Percentiles rank a stretch among this genome's conserved stretches.
Evolutionary conservation across 2,888 invertebrate genomes (phyloP).

Genomic region (Caradrina clavipalpis): DNA sequence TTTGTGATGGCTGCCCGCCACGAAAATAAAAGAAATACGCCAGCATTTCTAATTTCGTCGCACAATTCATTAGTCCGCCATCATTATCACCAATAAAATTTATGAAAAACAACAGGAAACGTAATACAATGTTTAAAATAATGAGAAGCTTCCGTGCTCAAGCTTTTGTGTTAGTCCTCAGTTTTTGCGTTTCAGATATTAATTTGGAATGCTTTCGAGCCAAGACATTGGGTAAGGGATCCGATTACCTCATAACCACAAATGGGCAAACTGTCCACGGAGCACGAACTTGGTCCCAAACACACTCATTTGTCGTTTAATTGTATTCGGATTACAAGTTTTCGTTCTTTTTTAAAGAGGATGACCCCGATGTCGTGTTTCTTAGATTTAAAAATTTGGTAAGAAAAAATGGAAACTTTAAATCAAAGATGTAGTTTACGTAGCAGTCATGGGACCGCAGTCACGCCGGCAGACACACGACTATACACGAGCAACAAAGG

Average conservation of each 20-base stretch:
- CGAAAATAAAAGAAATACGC: constrained; percentile 30
- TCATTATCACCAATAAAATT: constrained; percentile 49
- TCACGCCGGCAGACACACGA: constrained; percentile 47
- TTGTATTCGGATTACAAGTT: constrained; percentile 31
- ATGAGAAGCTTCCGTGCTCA: constrained; percentile 36
- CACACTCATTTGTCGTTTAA: constrained; percentile 26
- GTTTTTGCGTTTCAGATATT: constrained; percentile 31
- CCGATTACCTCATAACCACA: constrained; percentile 56
- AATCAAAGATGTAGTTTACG: constrained; percentile 46
- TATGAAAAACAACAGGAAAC: constrained; percentile 44
- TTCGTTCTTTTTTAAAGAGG: constrained; percentile 29
- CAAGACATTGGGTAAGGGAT: constrained; percentile 35
- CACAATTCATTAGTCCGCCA: constrained; percentile 37
- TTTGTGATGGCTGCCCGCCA: constrained; percentile 1
- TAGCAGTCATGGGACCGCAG: constrained; percentile 29
- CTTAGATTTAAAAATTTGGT: constrained; percentile 21
- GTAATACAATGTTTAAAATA: constrained; percentile 37
- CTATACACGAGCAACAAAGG: constrained; percentile 46
- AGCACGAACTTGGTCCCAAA: constrained; percentile 29
- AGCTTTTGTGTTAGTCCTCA: constrained; percentile 28
- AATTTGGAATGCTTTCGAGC: constrained; percentile 49
- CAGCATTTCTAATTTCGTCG: constrained; percentile 21
- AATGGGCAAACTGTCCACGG: constrained; percentile 30
- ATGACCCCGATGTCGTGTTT: not conserved
- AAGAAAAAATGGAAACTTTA: constrained; percentile 27